Base-by-base conservation (phyloP, 1,140 invertebrate species). In the Metopolophium dirhodum region DNA sequence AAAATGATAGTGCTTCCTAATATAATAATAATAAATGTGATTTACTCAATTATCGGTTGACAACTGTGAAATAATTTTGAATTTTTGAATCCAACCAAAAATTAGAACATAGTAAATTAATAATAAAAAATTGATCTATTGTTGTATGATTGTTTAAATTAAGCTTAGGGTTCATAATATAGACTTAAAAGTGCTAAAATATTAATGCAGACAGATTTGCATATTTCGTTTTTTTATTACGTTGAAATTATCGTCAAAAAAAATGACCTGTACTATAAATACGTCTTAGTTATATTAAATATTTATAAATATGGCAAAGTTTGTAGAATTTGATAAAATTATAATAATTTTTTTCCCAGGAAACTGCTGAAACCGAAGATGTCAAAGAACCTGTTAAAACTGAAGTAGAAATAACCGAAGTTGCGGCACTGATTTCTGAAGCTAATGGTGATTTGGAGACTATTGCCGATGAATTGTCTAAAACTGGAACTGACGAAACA, bases 361-460 rank as follows among this genome's bases (percentile, higher is more conserved):
- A 86, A 93, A 86, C 47, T 93, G 22, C 20, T 41, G 91, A 93
- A 86, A 41, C 82, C 6, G 82, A 93, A 45, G 91, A 93, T 30
- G 35, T 41, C 6, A 93, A 93, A 14, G 82, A 93, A 93, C 23
- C 82, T 11, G 11, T 37, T 49, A 37, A 41, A 30, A 51, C 22
- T 14, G 82, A 85, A 26, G 91, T 57, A 86, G 91, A 93, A 85
- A 92, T 54, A 85, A 41, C 77, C 2, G 91, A 93, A 93, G 47
- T 37, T 45, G 82, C 7, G 8, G 51, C 35, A 14, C 91, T 23
- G 11, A 35, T 30, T 85, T 22, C 82, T 54, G 91, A 93, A 86
- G 41, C 49, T 22, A 93, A 93, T 86, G 91, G 91, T 30, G 91
- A 93, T 54, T 41, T 93, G 22, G 91, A 93, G 1, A 57, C 82